Evolutionary conservation across 2,888 invertebrate genomes (phyloP), one percentile per base, ranked within the genome.

Genomic region (Lasioglossum lativentre): DNA sequence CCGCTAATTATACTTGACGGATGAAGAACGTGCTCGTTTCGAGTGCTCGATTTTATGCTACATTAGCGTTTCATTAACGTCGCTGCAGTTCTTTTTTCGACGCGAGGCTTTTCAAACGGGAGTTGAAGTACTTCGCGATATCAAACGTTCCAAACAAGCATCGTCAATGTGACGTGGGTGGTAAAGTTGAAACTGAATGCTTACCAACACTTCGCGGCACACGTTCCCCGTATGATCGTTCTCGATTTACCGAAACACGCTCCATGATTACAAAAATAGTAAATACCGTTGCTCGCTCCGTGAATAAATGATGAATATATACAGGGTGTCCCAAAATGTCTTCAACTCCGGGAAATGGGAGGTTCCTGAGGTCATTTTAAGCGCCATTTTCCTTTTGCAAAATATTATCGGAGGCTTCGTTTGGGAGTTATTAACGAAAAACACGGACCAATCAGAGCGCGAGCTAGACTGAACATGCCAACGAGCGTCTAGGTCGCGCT

Each of bases 1-100:
- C 72, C 63, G 27, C 68, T 79, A 85, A 85, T 78, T 78, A 66
- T 42, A 72, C 78, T 78, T 34, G 68, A 70, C 34, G 19, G 23
- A 2, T 10, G 78, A 52, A 75, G 47, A 56, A 30, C 56, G 34
- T 6, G 38, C 30, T n/a, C 47, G 30, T 75, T 72, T 63, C 59
- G 38, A 78, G 38, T 70, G 42, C 16, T 4, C 38, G 38, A 66
- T 47, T 38, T 66, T 30, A 42, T n/a, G 59, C 38, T 27, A 68
- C 56, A 78, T 77, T 77, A 74, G 45, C 73, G 73, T 40, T 56
- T 40, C n/a, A 66, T 74, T n/a, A 56, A 73, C 45, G 47, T 5
- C 34, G n/a, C 14, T 4, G 34, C 56, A 56, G 47, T 66, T 34
- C 63, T 66, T 4, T 30, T 59, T 66, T 45, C 42, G 6, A 30